These are phyloP conservation scores for Ganaspis brasiliensis DNA, from an alignment of 2,888 invertebrate species.

Conservation along the genomic window DNA sequence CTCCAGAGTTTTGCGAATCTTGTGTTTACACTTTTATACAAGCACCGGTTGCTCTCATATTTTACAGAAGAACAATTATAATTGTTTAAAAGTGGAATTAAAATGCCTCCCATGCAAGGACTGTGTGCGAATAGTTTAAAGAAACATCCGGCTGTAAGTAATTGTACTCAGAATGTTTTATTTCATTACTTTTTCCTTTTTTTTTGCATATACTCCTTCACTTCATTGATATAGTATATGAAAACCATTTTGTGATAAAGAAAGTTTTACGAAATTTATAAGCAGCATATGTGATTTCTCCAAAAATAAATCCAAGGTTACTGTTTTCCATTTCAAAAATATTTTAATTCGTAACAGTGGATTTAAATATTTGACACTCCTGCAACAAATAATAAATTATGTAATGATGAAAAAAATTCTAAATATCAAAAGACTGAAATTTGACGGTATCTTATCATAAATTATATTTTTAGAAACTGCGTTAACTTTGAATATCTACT, in stretches of 20 bases:
- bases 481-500: too few relatives aligned
- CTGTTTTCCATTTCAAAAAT: too few relatives aligned
- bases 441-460: too few relatives aligned
- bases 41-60: neutral
- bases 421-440: too few relatives aligned
- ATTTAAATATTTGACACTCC: too few relatives aligned
- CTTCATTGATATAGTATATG: neutral
- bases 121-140: constrained; percentile 86
- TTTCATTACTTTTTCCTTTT: neutral
- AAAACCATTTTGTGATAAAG: neutral
- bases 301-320: constrained; percentile 1
- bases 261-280: neutral
- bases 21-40: neutral
- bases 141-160: constrained; percentile 90
- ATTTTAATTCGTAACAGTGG: too few relatives aligned
- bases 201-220: neutral
- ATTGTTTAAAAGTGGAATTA: neutral
- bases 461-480: too few relatives aligned
- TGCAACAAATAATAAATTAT: too few relatives aligned
- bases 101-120: constrained; percentile 85
- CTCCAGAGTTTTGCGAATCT: neutral
- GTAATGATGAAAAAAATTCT: too few relatives aligned
- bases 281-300: neutral
- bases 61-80: neutral
- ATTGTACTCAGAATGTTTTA: neutral